Conservation (phyloP, 2,113 vertebrate species). For the Paratilapia polleni region DNA sequence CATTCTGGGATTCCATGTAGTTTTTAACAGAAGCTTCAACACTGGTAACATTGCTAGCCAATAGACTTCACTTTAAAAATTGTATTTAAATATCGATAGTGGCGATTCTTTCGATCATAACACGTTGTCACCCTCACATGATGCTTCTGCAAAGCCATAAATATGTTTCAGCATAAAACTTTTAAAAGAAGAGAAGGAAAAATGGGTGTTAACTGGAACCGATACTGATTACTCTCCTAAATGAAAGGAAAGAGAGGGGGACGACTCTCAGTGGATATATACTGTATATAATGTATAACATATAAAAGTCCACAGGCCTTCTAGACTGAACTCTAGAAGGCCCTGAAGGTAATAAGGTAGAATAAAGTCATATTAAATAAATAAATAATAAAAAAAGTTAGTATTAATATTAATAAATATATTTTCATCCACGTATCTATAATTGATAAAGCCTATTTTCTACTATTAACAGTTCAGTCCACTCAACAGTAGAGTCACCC, state of each 20-base stretch:
- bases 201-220: too few relatives aligned
- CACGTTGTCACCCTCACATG: not conserved
- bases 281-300: too few relatives aligned
- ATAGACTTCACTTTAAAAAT: not conserved
- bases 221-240: not conserved
- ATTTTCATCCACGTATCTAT: too few relatives aligned
- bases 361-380: too few relatives aligned
- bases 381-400: too few relatives aligned
- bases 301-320: not conserved
- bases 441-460: too few relatives aligned
- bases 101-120: not conserved
- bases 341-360: too few relatives aligned
- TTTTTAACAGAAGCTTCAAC: not conserved
- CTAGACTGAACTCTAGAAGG: too few relatives aligned
- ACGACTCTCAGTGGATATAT: not conserved
- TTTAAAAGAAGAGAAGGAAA: not conserved
- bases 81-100: not conserved
- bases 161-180: not conserved
- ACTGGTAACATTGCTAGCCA: not conserved
- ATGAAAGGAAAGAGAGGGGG: too few relatives aligned
- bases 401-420: too few relatives aligned
- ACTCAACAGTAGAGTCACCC: too few relatives aligned
- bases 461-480: too few relatives aligned
- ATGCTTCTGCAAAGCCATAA: not conserved
- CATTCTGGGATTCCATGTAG: constrained; percentile 61